Evolutionary conservation across 2,888 invertebrate genomes (phyloP), one percentile per base, ranked within the genome.

Genomic region (Cyaniris semiargus): DNA sequence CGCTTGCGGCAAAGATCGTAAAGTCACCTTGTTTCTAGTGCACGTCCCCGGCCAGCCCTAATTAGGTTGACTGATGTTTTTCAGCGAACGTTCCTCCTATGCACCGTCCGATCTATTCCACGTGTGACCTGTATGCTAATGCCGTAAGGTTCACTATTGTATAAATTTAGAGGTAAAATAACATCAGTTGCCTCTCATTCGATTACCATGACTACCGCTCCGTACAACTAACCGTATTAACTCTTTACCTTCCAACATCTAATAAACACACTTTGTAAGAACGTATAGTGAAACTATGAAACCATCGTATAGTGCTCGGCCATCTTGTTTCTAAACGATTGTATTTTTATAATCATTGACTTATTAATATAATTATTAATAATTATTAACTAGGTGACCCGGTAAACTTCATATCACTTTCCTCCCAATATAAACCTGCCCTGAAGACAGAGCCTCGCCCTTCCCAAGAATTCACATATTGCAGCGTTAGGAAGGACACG

Each of bases 41-140:
- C 34, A 7, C 34, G 7, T 34, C 34, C 34, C 8, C 34, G 34
- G 34, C 34, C 8, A 34, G 7, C 34, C 34, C 87, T 90, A 90
- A 89, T 90, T 89, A 90, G 87, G 86, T 89, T 89, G 89, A 83
- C 83, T 84, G 85, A 88, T 87, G 87, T 90, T 91, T 90, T 90
- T 90, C 87, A 88, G 79, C 80, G 81, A 79, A 78, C 84, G 85
- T 87, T 88, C 86, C 87, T 88, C 86, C 85, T 84, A 18, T 53
- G 18, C 48, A 53, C 48, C 53, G 53, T 18, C 18, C 4, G 48
- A 15, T 15, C 53, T 18, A 53, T 53, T 18, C 13, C 53, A 53
- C 15, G 4, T 48, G 48, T 53, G 15, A 15, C 48, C 18, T 53
- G 5, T 53, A 53, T 53, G 18, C 18, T 18, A 18, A 53, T 53